A percentile compares a stretch with the other conserved stretches of the same genome.
Evolutionary conservation across 2,888 invertebrate species (phyloP).

Genomic region (Perizoma affinitatum): DNA sequence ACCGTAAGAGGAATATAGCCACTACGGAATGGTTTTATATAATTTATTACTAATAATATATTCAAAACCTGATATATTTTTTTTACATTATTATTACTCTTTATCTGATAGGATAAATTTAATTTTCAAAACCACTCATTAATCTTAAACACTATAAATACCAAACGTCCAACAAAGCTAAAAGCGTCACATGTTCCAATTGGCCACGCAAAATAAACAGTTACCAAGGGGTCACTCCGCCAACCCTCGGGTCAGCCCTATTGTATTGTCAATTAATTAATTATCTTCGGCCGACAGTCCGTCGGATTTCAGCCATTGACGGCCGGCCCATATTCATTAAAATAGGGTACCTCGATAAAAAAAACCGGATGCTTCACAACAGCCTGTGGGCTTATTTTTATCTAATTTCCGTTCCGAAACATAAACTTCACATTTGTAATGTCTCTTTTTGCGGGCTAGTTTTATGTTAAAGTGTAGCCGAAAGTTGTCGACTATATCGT

Average conservation of each 20-base stretch:
- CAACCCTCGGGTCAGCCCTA: slow-evolving; percentile 40
- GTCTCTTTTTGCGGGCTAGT: no score
- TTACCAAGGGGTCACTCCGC: slow-evolving; percentile 34
- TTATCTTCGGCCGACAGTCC: slow-evolving; percentile 62
- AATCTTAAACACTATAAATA: slow-evolving; percentile 31
- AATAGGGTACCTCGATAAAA: slow-evolving; percentile 4
- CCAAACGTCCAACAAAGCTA: slow-evolving; percentile 41
- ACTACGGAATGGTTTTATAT: no score
- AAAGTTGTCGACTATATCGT: no score
- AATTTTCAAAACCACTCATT: slow-evolving; percentile 13
- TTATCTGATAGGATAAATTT: not conserved
- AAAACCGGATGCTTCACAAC: slow-evolving; percentile 11
- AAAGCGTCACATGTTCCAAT: slow-evolving; percentile 56
- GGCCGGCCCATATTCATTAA: slow-evolving; percentile 66
- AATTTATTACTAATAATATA: no score
- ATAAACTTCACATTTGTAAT: no score
- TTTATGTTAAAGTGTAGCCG: no score
- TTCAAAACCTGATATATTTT: no score
- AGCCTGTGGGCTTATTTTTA: not conserved
- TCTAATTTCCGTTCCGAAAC: no score
- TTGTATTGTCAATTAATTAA: slow-evolving; percentile 77
- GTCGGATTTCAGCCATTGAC: slow-evolving; percentile 49
- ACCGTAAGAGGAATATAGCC: no score
- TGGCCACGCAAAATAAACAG: slow-evolving; percentile 63
- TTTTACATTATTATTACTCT: no score